A percentile compares a stretch with the other conserved stretches of the same genome.
Conservation (phyloP, 2,797 vertebrate genomes). For the Hydrophis major region DNA sequence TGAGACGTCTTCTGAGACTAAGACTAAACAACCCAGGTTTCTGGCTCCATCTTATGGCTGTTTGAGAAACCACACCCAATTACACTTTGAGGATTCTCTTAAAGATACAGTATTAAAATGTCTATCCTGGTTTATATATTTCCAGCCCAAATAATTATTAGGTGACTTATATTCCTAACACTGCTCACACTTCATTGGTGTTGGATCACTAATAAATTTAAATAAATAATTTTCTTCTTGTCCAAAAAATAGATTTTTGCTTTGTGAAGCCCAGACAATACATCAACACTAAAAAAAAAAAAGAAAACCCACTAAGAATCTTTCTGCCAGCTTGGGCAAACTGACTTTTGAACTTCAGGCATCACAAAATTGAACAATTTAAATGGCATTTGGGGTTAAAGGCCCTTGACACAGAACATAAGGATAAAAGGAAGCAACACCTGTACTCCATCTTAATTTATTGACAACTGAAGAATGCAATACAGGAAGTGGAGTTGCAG, state of each 20-base stretch:
- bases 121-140: too few species aligned
- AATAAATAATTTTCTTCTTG: background rate
- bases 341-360: background rate
- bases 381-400: background rate
- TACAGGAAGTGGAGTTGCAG: background rate
- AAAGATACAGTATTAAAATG: too few species aligned
- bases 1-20: too few species aligned
- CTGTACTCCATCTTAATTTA: background rate
- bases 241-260: background rate
- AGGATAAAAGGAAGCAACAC: background rate
- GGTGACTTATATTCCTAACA: too few species aligned
- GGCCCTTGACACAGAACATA: background rate
- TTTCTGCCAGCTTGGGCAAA: background rate
- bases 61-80: too few species aligned
- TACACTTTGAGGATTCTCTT: too few species aligned
- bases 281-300: background rate
- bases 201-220: background rate
- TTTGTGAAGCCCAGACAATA: background rate
- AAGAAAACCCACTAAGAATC: background rate
- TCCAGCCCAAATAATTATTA: too few species aligned
- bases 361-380: background rate
- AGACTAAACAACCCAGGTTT: too few species aligned
- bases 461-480: background rate
- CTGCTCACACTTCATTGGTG: background rate
- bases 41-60: too few species aligned